phyloP scores from a whole-genome alignment of 1,140 invertebrate species.

The Trichogramma pretiosum region DNA sequence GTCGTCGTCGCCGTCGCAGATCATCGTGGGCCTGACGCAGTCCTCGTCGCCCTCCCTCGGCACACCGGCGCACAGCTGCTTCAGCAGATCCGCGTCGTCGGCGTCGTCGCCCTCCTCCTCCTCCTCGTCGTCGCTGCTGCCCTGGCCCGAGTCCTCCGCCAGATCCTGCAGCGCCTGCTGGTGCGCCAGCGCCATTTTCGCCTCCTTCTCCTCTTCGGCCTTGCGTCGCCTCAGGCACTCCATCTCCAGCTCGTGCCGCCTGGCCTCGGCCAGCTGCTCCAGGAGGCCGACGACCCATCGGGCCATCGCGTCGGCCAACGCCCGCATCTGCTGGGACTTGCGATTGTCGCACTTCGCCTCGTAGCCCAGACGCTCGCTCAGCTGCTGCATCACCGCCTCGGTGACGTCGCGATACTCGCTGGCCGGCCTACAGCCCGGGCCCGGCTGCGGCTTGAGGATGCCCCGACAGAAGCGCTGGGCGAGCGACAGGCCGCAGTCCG shows the following conservation, averaged over 20 bases:
- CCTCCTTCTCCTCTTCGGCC: slow-evolving; percentile 14
- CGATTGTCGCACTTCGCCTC: slow-evolving; percentile 25
- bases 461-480: slow-evolving; percentile 35
- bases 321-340: slow-evolving; percentile 34
- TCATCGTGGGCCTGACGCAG: neutral
- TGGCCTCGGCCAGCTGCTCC: slow-evolving; percentile 26
- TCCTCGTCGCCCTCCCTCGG: neutral
- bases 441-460: slow-evolving; percentile 32
- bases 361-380: slow-evolving; percentile 27
- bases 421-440: slow-evolving; percentile 22
- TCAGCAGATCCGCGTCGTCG: neutral
- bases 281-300: slow-evolving; percentile 36
- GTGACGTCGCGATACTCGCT: slow-evolving; percentile 35
- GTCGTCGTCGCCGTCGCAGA: neutral
- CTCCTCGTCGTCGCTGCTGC: neutral
- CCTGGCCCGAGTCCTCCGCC: slow-evolving; percentile 7
- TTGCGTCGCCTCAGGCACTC: slow-evolving; percentile 19
- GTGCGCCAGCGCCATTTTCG: slow-evolving; percentile 16
- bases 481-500: slow-evolving; percentile 31
- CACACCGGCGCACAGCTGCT: neutral
- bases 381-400: slow-evolving; percentile 28
- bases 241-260: slow-evolving; percentile 21
- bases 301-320: slow-evolving; percentile 33
- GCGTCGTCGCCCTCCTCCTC: slow-evolving; percentile 7
- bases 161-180: slow-evolving; percentile 3